Base-by-base conservation (phyloP, 2,797 vertebrate genomes). In the Melanotaenia maccullochi region DNA sequence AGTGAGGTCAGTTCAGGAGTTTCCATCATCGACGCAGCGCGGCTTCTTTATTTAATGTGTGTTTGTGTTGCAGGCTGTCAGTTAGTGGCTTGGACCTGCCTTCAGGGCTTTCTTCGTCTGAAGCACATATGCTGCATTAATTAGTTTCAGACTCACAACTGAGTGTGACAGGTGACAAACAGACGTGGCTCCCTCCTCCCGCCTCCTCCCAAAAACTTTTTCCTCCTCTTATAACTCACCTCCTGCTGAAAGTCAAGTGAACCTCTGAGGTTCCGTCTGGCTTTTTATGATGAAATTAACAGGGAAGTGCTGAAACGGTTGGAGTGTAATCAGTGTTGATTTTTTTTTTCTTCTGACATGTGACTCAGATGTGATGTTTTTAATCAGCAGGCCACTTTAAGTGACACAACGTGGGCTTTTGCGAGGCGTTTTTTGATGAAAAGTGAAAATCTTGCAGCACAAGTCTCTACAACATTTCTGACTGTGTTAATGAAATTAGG, bases 81-180 rank as follows among this genome's bases (percentile, higher is more conserved):
- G 57, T 71, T 60, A 1, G 32, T 22, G 61, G 33, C 67, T 74
- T 40, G 70, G 70, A 80, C 71, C 75, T 71, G 74, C 86, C 81
- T 86, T 82, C 61, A 68, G 80, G 80, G 75, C 64, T 75, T 70
- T 82, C 59, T 73, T 85, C 87, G 85, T 80, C 83, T 82, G 78
- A 84, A 68, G 75, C 75, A 64, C 92, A 92, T 90, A 90, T 92
- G 91, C 83, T 89, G 86, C 84, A 76, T 86, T 93, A 93, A 93
- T 93, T 92, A 92, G 83, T 89, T 87, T 87, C 69, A 83, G 82
- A 75, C 81, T 81, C 73, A 68, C 81, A 75, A 68, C 49, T 55
- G 80, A 88, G 81, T 83, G 60, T 75, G 89, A 82, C 84, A 84
- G 85, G 83, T 82, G 83, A 86, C 85, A 81, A 84, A 83, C 76